Conservation (phyloP, 2,888 invertebrate genomes). For the Anarsia innoxiella region DNA sequence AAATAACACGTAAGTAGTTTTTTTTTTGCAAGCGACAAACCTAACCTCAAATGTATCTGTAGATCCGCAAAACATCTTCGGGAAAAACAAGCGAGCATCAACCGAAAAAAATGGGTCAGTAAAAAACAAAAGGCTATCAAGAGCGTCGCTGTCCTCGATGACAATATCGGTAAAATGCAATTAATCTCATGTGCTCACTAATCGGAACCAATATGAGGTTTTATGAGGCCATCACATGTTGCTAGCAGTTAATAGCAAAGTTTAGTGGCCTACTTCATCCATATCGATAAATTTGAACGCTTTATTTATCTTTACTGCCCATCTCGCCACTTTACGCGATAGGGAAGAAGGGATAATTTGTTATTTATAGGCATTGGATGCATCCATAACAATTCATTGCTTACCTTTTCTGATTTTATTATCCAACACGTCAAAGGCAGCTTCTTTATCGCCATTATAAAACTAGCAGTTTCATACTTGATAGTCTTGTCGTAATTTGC, state of each 20-base stretch:
- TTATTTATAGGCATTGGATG: not conserved
- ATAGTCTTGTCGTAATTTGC: too few species aligned
- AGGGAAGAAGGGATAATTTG: not conserved
- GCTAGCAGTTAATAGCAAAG: constrained; percentile 10
- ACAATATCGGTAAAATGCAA: not conserved
- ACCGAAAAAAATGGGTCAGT: too few species aligned
- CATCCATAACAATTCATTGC: not conserved
- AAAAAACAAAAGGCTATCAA: not conserved
- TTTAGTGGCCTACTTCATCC: constrained; percentile 22
- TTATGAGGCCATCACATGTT: constrained; percentile 8
- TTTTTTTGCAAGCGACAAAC: too few species aligned
- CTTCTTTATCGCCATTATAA: too few species aligned
- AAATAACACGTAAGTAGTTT: too few species aligned
- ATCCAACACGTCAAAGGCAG: too few species aligned
- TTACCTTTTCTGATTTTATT: too few species aligned
- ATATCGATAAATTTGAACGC: constrained; percentile 28
- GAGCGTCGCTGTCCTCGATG: not conserved
- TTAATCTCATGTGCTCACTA: constrained; percentile 1
- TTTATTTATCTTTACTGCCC: constrained; percentile 24
- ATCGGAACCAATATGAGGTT: constrained; percentile 1
- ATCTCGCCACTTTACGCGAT: constrained; percentile 25
- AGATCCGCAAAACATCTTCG: too few species aligned
- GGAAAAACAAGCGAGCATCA: too few species aligned
- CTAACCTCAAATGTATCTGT: too few species aligned
- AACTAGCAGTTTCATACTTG: too few species aligned